Percentiles rank a stretch among this genome's conserved stretches.
These are phyloP conservation scores for Pogonus chalceus DNA, from an alignment of 1,140 invertebrate genomes.

Conservation along the genomic window DNA sequence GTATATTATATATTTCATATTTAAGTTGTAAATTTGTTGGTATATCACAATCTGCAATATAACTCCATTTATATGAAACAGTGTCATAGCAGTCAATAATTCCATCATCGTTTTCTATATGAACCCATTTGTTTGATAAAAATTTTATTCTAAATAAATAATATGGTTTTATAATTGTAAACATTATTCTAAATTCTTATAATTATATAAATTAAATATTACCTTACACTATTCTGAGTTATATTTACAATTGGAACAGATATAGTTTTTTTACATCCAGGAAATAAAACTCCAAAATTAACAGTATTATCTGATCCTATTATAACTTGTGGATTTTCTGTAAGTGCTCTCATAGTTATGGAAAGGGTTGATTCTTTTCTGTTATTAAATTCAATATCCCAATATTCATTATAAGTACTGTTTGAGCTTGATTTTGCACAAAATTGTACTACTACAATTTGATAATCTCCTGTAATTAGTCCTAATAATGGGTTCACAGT, in stretches of 20 bases:
- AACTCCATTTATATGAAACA: not conserved
- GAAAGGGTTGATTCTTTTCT: not conserved
- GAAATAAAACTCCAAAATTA: not conserved
- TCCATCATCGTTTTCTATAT: not conserved
- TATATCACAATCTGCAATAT: not conserved
- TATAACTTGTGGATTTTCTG: not conserved
- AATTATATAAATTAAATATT: not conserved
- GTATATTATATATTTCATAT: not conserved
- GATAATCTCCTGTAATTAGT: not conserved
- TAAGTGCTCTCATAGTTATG: not conserved
- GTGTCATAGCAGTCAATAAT: not conserved
- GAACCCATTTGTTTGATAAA: not conserved
- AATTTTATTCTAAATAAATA: not conserved
- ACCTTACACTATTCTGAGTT: not conserved
- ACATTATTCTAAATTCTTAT: not conserved
- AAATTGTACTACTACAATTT: constrained; percentile 1
- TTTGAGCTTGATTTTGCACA: not conserved
- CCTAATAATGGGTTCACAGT: not conserved
- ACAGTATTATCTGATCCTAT: not conserved
- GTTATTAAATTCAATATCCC: not conserved
- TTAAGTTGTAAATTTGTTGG: not conserved
- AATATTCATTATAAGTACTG: not conserved
- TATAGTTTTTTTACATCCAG: not conserved
- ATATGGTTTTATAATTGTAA: not conserved
- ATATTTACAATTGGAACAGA: not conserved